Evolutionary conservation across 2,113 vertebrate genomes (phyloP).

Genomic region (Rallus limicola): DNA sequence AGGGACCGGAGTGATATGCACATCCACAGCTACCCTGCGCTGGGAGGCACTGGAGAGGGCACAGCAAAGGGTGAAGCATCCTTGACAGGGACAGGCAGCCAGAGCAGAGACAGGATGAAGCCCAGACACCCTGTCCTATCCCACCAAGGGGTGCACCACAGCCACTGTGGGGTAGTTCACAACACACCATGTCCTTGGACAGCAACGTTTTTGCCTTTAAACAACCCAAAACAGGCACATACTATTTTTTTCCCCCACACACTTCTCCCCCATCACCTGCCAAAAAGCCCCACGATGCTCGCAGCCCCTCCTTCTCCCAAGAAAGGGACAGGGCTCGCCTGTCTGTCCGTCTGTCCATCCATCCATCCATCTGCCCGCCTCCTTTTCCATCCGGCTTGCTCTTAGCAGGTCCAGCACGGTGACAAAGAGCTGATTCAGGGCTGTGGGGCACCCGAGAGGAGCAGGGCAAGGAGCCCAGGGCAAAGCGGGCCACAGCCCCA

Average conservation of each 20-base stretch:
- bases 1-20: fast-evolving
- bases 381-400: background rate
- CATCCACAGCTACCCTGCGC: background rate
- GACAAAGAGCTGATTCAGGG: background rate
- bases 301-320: background rate
- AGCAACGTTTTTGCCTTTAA: background rate
- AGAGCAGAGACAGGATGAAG: background rate
- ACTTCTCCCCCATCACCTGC: background rate
- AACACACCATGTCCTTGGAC: fast-evolving
- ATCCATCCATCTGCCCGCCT: background rate
- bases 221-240: fast-evolving
- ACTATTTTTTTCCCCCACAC: background rate
- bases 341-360: background rate
- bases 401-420: background rate
- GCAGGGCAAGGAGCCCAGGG: background rate
- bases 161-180: background rate
- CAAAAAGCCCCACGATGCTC: background rate
- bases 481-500: background rate
- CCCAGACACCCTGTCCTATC: background rate
- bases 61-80: background rate
- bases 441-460: background rate
- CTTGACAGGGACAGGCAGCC: fast-evolving
- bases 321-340: background rate
- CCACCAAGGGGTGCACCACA: background rate
- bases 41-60: background rate